A percentile compares a stretch with the other conserved stretches of the same genome.
Evolutionary conservation across 2,797 vertebrate genomes (phyloP).

Genomic region (Chrysocyon brachyurus): DNA sequence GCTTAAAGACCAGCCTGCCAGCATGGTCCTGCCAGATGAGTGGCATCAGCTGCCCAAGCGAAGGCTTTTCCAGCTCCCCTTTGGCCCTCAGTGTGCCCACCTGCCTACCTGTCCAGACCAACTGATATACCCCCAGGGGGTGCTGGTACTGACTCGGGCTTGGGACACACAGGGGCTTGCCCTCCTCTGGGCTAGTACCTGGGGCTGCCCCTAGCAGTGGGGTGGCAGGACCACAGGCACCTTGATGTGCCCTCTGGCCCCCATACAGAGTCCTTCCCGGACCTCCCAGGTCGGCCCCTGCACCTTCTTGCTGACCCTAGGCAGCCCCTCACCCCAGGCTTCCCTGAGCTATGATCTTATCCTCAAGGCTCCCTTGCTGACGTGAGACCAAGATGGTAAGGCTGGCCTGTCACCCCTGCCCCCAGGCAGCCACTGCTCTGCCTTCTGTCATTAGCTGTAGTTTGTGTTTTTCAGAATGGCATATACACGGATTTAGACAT

Average conservation of each 20-base stretch:
- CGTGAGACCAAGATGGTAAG: neutral
- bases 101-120: too few relatives aligned
- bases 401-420: neutral
- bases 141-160: neutral
- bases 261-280: fast-evolving
- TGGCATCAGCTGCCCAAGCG: neutral
- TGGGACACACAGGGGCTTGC: neutral
- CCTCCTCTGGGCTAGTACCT: neutral
- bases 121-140: neutral
- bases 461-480: too few relatives aligned
- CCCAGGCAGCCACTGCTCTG: neutral
- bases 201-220: neutral
- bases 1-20: neutral
- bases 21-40: fast-evolving
- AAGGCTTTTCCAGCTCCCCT: neutral
- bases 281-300: neutral
- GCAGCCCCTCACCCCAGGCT: neutral
- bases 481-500: fast-evolving
- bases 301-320: fast-evolving
- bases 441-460: neutral
- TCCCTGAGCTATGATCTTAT: neutral
- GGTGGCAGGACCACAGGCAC: neutral
- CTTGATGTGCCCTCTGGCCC: neutral
- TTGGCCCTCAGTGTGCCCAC: neutral
- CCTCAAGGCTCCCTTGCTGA: too few relatives aligned